Evolutionary conservation across 1,140 invertebrate genomes (phyloP).

Genomic region (Pogonognathellus flavescens): DNA sequence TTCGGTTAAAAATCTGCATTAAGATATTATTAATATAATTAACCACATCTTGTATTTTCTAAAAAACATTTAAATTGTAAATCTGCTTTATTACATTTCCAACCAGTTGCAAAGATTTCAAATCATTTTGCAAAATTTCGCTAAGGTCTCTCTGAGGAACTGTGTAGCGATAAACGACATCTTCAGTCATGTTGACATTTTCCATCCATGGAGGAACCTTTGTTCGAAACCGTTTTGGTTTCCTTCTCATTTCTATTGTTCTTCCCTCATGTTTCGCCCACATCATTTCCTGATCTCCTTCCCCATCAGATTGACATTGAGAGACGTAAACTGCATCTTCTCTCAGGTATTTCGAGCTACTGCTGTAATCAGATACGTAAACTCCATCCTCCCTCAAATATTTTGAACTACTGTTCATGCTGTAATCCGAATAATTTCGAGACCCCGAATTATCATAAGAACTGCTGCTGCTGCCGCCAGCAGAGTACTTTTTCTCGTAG

Average conservation of each 20-base stretch:
- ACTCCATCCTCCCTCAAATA: too few relatives aligned
- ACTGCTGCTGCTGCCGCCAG: not conserved
- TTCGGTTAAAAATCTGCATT: too few relatives aligned
- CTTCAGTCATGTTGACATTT: constrained; percentile 76
- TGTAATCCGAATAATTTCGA: too few relatives aligned
- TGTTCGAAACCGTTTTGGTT: not conserved
- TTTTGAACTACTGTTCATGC: not conserved
- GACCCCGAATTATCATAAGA: not conserved
- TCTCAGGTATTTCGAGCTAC: not conserved
- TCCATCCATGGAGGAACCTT: constrained; percentile 68
- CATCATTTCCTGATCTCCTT: constrained; percentile 43
- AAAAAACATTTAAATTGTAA: not conserved
- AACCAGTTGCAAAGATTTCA: constrained; percentile 73
- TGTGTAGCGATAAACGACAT: constrained; percentile 80
- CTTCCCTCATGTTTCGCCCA: constrained; percentile 3
- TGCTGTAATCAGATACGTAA: not conserved
- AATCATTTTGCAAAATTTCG: constrained; percentile 78
- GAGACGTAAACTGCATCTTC: not conserved
- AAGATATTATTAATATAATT: too few relatives aligned
- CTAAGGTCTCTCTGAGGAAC: constrained; percentile 74
- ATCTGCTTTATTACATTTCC: constrained; percentile 59
- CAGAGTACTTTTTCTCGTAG: not conserved
- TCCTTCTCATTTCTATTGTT: not conserved
- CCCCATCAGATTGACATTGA: not conserved
- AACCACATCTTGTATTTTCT: too few relatives aligned